Conservation (phyloP, 1,140 invertebrate genomes). For the Caenorhabditis latens region DNA sequence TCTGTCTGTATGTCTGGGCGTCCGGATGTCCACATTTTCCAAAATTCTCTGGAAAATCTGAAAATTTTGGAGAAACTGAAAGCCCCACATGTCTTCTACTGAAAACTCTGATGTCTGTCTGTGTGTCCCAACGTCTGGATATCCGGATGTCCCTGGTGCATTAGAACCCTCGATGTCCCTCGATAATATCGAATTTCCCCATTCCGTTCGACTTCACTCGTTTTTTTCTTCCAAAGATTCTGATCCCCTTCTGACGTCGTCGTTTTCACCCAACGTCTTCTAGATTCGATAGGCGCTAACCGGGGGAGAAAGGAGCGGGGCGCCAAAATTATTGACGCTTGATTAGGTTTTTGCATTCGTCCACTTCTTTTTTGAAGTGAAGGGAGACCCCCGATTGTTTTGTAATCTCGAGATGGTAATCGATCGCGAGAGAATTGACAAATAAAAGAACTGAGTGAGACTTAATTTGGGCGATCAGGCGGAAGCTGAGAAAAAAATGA, state of each 20-base stretch:
- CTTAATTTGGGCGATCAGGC: slow-evolving; percentile 45
- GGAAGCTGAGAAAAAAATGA: not conserved
- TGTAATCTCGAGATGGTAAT: slow-evolving; percentile 54
- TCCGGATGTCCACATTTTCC: too few relatives aligned
- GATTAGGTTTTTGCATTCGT: slow-evolving; percentile 22
- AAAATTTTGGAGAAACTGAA: too few relatives aligned
- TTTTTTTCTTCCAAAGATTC: not conserved
- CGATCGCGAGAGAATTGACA: slow-evolving; percentile 29
- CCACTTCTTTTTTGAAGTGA: not conserved
- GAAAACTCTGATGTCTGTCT: too few relatives aligned
- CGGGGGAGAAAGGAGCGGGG: not conserved
- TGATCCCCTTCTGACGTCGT: not conserved
- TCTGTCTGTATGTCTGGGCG: too few relatives aligned
- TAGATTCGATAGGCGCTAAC: slow-evolving; percentile 9
- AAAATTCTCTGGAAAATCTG: too few relatives aligned
- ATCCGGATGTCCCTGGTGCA: too few relatives aligned
- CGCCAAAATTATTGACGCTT: slow-evolving; percentile 47
- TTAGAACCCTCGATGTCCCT: too few relatives aligned
- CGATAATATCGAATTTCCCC: too few relatives aligned
- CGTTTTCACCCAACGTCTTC: not conserved
- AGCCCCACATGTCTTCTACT: too few relatives aligned
- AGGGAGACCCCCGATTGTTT: not conserved
- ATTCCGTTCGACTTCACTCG: too few relatives aligned
- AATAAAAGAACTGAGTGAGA: not conserved
- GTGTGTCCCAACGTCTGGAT: too few relatives aligned